Conservation (phyloP, 2,797 vertebrate genomes). For the Rhyacichthys aspro region DNA sequence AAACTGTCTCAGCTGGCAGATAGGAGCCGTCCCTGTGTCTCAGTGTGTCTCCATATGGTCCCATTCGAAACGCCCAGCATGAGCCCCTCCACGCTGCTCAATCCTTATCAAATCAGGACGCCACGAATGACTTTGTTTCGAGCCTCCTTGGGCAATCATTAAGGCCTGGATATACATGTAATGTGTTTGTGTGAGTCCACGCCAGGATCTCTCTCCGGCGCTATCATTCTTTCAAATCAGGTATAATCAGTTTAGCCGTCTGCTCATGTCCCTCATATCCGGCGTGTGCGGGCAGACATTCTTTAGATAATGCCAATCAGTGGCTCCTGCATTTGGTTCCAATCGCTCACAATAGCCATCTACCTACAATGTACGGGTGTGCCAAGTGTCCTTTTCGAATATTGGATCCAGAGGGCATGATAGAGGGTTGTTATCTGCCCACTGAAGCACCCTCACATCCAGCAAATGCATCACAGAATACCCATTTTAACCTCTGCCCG, state of each 20-base stretch:
- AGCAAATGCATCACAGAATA: conserved; percentile 2
- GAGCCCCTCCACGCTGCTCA: conserved; percentile 53
- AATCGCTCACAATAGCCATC: conserved; percentile 18
- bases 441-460: conserved; percentile 10
- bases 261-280: conserved; percentile 55
- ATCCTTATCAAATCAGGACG: conserved; percentile 64
- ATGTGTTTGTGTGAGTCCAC: conserved; percentile 14
- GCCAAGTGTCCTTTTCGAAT: neutral
- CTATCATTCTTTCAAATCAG: conserved; percentile 52
- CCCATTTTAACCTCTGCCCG: conserved; percentile 27
- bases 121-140: conserved; percentile 54
- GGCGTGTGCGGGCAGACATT: conserved; percentile 38
- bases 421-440: conserved; percentile 32
- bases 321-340: conserved; percentile 27
- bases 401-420: conserved; percentile 3
- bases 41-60: conserved; percentile 55
- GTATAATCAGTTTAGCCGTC: conserved; percentile 61
- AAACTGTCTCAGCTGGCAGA: conserved; percentile 68
- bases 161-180: conserved; percentile 13
- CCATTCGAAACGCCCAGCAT: conserved; percentile 47
- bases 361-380: conserved; percentile 20
- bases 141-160: conserved; percentile 45
- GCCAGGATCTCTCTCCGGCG: conserved; percentile 3
- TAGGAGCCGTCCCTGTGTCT: conserved; percentile 22
- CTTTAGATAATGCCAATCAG: conserved; percentile 47